A percentile compares a stretch with the other conserved stretches of the same genome.
Conservation (phyloP, 2,113 vertebrate genomes). For the Pantherophis guttatus region DNA sequence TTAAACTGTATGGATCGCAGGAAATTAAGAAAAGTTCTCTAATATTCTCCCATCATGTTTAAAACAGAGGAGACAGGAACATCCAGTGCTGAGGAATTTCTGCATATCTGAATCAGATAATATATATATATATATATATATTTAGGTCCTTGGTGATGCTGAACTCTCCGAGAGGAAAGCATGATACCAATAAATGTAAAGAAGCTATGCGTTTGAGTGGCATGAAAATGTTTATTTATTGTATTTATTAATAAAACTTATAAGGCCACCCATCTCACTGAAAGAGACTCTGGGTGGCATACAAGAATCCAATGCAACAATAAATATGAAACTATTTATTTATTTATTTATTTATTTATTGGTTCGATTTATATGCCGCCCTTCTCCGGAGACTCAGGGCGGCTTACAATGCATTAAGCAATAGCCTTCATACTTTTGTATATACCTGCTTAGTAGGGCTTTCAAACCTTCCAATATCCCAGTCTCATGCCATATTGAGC, state of each 20-base stretch:
- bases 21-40: slow-evolving; percentile 10
- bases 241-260: no score
- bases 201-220: neutral
- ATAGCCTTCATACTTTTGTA: no score
- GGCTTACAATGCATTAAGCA: no score
- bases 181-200: neutral
- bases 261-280: no score
- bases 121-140: no score
- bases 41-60: neutral
- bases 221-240: neutral
- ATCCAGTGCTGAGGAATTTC: neutral
- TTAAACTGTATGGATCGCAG: neutral
- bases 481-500: neutral
- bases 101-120: neutral
- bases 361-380: no score
- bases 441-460: no score
- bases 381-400: no score
- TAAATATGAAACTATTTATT: neutral
- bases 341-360: no score
- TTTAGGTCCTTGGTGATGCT: neutral
- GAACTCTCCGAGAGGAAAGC: neutral
- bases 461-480: neutral
- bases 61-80: neutral
- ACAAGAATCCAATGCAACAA: neutral
- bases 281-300: no score